These are phyloP conservation scores for Antechinus stuartii DNA, from an alignment of 2,113 vertebrate genomes.

Conservation along the genomic window DNA sequence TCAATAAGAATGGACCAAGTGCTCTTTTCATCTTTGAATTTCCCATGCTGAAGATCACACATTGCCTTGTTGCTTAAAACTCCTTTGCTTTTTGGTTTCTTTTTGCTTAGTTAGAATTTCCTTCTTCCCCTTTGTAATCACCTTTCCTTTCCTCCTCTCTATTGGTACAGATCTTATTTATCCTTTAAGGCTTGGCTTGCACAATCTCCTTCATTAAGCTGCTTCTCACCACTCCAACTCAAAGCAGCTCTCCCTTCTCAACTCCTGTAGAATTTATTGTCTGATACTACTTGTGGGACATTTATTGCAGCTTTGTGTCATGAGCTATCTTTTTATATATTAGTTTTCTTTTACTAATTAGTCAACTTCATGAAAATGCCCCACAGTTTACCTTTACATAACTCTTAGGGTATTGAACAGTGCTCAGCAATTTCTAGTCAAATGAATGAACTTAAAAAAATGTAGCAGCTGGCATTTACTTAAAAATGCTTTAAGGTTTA, in stretches of 20 bases:
- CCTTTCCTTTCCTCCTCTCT: not conserved
- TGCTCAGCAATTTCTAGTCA: not conserved
- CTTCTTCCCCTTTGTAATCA: not conserved
- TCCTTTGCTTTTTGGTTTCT: not conserved
- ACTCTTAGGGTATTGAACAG: not conserved
- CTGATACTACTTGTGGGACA: not conserved
- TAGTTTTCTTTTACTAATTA: not conserved
- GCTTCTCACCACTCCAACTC: not conserved
- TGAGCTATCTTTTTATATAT: not conserved
- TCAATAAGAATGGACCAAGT: not conserved
- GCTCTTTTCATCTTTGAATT: not conserved
- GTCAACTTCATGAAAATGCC: not conserved
- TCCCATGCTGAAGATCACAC: not conserved
- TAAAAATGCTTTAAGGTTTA: not conserved
- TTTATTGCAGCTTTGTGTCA: not conserved
- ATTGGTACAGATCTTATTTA: not conserved
- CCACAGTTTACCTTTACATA: not conserved
- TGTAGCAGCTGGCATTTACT: not conserved
- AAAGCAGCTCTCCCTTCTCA: not conserved
- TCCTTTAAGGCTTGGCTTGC: not conserved
- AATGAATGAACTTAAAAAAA: not conserved
- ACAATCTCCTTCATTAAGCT: not conserved
- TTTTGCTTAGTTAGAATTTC: not conserved
- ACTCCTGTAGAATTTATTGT: not conserved
- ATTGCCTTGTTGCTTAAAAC: not conserved